phyloP scores from a whole-genome alignment of 2,888 invertebrate species.

The Xylocampa areola region DNA sequence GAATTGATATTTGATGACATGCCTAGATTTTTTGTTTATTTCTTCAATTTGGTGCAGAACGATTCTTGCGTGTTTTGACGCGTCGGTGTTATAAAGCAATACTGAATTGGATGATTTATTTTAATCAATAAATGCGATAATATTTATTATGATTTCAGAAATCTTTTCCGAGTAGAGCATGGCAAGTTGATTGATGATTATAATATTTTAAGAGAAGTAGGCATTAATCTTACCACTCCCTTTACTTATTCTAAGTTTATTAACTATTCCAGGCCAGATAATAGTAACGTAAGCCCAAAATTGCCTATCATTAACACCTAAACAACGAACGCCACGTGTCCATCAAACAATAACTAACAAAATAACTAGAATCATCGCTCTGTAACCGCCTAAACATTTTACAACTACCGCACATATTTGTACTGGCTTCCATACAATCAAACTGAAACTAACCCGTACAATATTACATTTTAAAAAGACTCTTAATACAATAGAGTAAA shows the following conservation, averaged over 20 bases:
- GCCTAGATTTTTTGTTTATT: slow-evolving; percentile 34
- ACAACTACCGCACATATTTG: slow-evolving; percentile 68
- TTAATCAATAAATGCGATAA: background rate
- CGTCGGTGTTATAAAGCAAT: background rate
- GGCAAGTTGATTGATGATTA: no score
- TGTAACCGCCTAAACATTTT: slow-evolving; percentile 69
- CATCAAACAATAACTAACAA: slow-evolving; percentile 73
- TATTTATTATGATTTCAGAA: no score
- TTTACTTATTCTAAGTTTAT: slow-evolving; percentile 17
- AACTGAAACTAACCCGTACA: slow-evolving; percentile 58
- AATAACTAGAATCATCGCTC: slow-evolving; percentile 71
- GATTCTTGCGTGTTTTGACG: background rate
- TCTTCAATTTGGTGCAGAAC: slow-evolving; percentile 4
- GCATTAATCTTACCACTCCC: background rate
- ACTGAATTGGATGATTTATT: background rate
- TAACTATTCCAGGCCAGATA: slow-evolving; percentile 30
- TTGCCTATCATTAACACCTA: slow-evolving; percentile 72
- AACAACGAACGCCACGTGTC: slow-evolving; percentile 68
- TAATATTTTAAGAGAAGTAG: no score
- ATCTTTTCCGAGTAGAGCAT: no score
- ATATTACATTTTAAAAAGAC: slow-evolving; percentile 13
- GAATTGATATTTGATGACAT: slow-evolving; percentile 78
- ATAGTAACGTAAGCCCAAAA: slow-evolving; percentile 48
- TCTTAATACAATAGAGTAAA: slow-evolving; percentile 21
- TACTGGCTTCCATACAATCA: slow-evolving; percentile 50